Conservation (phyloP, 2,113 vertebrate species). For the Micromys minutus region DNA sequence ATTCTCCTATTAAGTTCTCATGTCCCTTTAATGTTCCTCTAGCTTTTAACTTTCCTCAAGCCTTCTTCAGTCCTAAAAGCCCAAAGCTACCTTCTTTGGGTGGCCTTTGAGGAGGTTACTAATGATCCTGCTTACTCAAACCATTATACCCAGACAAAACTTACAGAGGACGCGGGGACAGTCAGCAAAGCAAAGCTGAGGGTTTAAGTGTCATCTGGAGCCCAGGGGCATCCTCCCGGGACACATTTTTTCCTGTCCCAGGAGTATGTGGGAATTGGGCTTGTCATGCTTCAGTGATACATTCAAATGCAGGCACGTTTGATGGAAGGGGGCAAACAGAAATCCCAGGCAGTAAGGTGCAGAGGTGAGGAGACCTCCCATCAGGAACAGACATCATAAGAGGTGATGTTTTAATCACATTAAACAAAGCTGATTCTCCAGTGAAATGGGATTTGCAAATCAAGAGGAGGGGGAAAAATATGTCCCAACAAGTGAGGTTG, state of each 20-base stretch:
- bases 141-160: too few species aligned
- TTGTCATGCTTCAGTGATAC: neutral
- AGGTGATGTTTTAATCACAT: conserved; percentile 53
- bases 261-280: neutral
- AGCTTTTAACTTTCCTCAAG: neutral
- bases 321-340: neutral
- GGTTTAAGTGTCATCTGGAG: neutral
- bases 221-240: neutral
- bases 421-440: conserved; percentile 48
- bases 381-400: neutral
- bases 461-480: neutral
- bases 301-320: neutral
- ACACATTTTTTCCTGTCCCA: neutral
- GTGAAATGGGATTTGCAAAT: conserved; percentile 59
- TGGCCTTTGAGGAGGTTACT: neutral
- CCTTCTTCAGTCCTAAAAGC: neutral
- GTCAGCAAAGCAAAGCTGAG: neutral
- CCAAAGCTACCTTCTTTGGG: neutral
- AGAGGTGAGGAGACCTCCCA: neutral
- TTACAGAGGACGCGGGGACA: accelerated
- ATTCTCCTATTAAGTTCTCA: neutral
- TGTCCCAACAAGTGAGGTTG: conserved; percentile 62
- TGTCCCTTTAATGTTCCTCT: neutral
- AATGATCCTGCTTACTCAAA: neutral
- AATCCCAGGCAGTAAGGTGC: neutral